Evolutionary conservation across 2,113 vertebrate genomes (phyloP), one percentile per base, ranked within the genome.

Genomic region (Gnathonemus echidnorhynchus): DNA sequence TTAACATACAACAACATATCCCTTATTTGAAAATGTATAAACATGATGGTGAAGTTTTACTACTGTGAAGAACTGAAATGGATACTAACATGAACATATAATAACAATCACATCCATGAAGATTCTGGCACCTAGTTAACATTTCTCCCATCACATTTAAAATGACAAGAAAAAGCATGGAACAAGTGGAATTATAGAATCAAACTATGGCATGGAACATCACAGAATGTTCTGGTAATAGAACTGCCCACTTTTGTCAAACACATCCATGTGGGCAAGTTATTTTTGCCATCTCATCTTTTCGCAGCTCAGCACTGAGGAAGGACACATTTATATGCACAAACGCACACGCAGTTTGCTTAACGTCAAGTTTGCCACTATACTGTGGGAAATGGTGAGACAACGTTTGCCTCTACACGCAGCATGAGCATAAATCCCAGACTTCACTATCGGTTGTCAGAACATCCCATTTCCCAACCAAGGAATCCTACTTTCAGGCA

Each of bases 61-160:
- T 42, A 17, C 74, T 42, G 35, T 80, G 74, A 80, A 80, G 74
- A 42, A 80, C 10, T 42, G 5, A 39, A 39, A 39, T 80, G 31
- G 74, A 17, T 42, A 42, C 74, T 80, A 17, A 42, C 17, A 80
- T 80, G 31, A 1, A 92, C 89, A 93, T 94, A 92, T 94, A 93
- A 94, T 88, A 89, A 80, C 58, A 89, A 35, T 39, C 92, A 94
- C 91, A 62, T 92, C 66, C 39, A 2, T 94, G 95, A 91, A 89
- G 94, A 88, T 93, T 95, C 90, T 95, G 31, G 80, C 93, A 95
- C 91, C 49, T 92, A 93, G 92, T 93, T 95, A 93, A 91, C 91
- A 95, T 90, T 90, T 95, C 92, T 92, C 91, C 94, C 91, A 89
- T 91, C 88, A 87, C 89, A 94, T 89, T 92, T 93, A 86, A 94